Conservation (phyloP, 2,797 vertebrate genomes). For the Ambastaia sidthimunki region DNA sequence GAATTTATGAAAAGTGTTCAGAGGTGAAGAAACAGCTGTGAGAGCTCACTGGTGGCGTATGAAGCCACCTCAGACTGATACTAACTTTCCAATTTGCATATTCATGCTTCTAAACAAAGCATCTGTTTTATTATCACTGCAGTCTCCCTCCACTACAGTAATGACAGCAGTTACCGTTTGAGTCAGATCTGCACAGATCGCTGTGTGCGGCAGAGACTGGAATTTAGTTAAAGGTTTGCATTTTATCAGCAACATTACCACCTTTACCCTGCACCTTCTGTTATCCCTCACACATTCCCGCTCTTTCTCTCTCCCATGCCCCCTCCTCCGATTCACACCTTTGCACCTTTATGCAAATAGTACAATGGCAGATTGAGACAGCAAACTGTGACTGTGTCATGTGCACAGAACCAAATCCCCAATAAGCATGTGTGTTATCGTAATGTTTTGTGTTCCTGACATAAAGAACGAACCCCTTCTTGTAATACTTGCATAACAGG, state of each 20-base stretch:
- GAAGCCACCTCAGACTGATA: slow-evolving; percentile 39
- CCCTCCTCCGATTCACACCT: slow-evolving; percentile 42
- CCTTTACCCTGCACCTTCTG: neutral
- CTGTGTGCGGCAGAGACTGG: neutral
- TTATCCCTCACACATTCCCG: neutral
- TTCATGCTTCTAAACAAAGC: slow-evolving; percentile 50
- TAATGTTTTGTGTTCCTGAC: slow-evolving; percentile 50
- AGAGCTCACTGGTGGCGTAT: slow-evolving; percentile 26
- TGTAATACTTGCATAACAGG: slow-evolving; percentile 62
- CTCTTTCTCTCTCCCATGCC: neutral
- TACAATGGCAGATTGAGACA: slow-evolving; percentile 20
- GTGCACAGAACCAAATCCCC: slow-evolving; percentile 72
- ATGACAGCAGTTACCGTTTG: neutral
- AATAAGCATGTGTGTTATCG: slow-evolving; percentile 65
- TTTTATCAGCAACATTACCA: neutral
- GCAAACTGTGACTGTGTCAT: slow-evolving; percentile 60
- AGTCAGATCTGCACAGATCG: slow-evolving; percentile 14
- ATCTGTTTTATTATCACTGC: slow-evolving; percentile 34
- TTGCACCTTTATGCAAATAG: slow-evolving; percentile 66
- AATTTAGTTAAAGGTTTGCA: neutral
- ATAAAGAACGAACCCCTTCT: slow-evolving; percentile 45
- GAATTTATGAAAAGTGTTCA: slow-evolving; percentile 50
- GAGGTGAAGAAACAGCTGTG: slow-evolving; percentile 63
- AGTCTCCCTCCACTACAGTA: slow-evolving; percentile 6
- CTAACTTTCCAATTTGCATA: slow-evolving; percentile 46